Evolutionary conservation across 1,140 invertebrate species (phyloP), one percentile per base, ranked within the genome.

Genomic region (Pseudobourletiella spinata): DNA sequence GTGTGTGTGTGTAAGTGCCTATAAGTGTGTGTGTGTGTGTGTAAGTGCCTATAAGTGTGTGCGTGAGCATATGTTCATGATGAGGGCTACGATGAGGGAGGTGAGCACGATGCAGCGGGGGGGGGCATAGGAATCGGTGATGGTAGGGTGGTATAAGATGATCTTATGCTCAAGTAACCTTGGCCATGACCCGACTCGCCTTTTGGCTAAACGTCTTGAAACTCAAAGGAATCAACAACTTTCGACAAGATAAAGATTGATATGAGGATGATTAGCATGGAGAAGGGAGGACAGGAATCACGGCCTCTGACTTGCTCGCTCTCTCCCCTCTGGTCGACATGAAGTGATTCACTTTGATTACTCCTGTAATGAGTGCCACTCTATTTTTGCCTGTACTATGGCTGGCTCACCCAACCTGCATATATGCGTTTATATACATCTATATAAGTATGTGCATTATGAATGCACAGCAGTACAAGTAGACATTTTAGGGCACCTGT

Each of bases 231-330:
- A n/a, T n/a, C n/a, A 48, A 48, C 20, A 48, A 48, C 22, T 39
- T 39, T 39, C 32, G 32, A 39, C 44, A 48, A 48, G 11, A 48
- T 48, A 48, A 48, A 18, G 44, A 48, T 48, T 48, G 44, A 48
- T 48, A 48, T 6, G 6, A 22, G 6, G 44, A 48, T 48, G 32
- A 48, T 48, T 6, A 48, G 44, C 44, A 48, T 48, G 44, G 44
- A 48, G 57, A 50, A 46, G 57, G 57, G 48, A 59, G 57, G 44
- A 46, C 57, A 59, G 57, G 57, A 59, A 50, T 59, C 57, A 59
- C 57, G 57, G 57, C 26, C 20, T 48, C 43, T 50, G 57, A 59
- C 50, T 48, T 18, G 44, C 18, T 48, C 44, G 8, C 44, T 15
- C 20, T 48, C 44, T 48, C 44, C 22, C 44, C 20, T 15, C 44